Base-by-base conservation (phyloP, 2,888 invertebrate genomes). In the Drosophila picticornis region DNA sequence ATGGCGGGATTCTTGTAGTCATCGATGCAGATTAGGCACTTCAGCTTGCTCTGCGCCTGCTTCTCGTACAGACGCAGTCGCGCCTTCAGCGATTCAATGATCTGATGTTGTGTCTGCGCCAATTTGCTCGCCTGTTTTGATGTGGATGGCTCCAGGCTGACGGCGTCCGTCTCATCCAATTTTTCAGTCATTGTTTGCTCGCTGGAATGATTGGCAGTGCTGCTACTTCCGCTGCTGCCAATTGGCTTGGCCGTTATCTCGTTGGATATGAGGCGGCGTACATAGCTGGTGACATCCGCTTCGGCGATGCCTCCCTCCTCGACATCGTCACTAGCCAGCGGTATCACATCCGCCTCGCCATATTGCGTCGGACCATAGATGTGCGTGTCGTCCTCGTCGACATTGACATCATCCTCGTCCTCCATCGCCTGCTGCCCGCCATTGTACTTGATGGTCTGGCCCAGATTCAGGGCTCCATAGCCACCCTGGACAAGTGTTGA, bases 11-110 rank as follows among this genome's bases (percentile, higher is more conserved):
- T 97, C 64, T 95, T 95, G 93, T 97, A 97, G 36, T 96, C 95
- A 61, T 97, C 98, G 94, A 98, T 95, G 91, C 98, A 98, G 80
- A 98, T 98, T 60, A 98, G 94, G 94, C 98, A 98, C 93, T 97
- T 97, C 76, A 96, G 95, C 93, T 96, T 95, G 67, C 94, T 94
- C 93, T 93, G 94, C 77, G 92, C 93, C 84, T 94, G 94, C 70
- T 94, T 94, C 91, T 97, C 97, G 83, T 97, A 94, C 77, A 97
- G 97, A 56, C 95, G 95, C 59, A 98, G 96, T 81, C 96, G 95
- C 48, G 94, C 95, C 91, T 97, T 96, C 22, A 98, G 94, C 0
- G 97, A 97, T 91, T 96, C 95, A 63, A 96, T 94, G 52, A 96
- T 88, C 83, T 92, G 91, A 58, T 85, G 84, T 50, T 86, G 85